These are phyloP conservation scores for Hippolais icterina DNA, from an alignment of 2,113 vertebrate genomes.

Conservation along the genomic window DNA sequence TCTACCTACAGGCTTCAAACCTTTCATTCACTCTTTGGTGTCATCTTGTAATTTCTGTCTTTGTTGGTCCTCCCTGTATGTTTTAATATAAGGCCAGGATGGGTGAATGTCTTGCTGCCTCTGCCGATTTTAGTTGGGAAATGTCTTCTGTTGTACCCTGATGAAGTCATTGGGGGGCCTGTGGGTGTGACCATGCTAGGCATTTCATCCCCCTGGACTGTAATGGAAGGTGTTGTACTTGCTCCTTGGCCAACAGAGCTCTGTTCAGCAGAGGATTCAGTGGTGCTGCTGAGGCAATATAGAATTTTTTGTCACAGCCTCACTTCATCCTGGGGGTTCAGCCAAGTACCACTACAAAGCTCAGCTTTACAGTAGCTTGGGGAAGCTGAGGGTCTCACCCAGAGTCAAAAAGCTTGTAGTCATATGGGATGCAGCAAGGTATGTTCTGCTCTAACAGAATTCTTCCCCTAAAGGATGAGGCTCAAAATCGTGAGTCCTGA, in stretches of 20 bases:
- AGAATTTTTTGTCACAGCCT: neutral
- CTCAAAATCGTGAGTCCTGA: neutral
- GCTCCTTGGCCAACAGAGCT: neutral
- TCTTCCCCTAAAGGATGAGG: neutral
- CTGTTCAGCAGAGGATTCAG: neutral
- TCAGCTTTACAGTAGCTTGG: neutral
- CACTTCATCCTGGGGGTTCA: neutral
- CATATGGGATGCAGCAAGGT: neutral
- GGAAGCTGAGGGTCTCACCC: neutral
- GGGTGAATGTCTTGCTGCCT: neutral
- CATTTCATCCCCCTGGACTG: neutral
- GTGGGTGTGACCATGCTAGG: neutral
- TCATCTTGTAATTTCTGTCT: neutral
- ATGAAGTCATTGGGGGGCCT: neutral
- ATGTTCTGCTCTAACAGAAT: neutral
- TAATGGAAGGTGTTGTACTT: neutral
- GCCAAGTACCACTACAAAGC: neutral
- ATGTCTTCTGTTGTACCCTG: neutral
- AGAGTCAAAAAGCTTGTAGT: neutral
- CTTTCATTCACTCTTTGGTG: neutral
- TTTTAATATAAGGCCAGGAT: neutral
- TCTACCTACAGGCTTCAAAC: neutral
- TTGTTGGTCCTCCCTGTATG: rapidly evolving
- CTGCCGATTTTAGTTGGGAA: neutral
- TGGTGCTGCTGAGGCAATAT: neutral